Evolutionary conservation across 2,888 invertebrate species (phyloP).

Genomic region (Pteria penguin): DNA sequence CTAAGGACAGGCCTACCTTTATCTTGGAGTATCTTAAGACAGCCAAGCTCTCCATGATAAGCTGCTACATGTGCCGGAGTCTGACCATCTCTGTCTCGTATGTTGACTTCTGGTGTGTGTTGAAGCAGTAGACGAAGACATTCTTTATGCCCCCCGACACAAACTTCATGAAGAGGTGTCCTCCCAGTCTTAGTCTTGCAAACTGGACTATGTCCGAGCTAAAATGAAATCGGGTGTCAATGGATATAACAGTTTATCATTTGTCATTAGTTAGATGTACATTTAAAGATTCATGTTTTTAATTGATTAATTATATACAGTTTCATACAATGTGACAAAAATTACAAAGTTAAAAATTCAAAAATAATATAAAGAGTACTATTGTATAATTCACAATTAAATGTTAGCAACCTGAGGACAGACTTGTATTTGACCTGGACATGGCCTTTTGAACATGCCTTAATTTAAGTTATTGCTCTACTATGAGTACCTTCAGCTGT

Average conservation of each 20-base stretch:
- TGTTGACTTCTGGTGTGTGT: constrained; percentile 68
- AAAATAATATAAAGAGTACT: no score
- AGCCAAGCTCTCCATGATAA: constrained; percentile 76
- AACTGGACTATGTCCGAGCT: constrained; percentile 74
- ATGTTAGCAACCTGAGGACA: no score
- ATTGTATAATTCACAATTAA: no score
- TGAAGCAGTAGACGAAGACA: constrained; percentile 69
- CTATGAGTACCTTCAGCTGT: constrained; percentile 69
- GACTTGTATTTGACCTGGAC: no score
- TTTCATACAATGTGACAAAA: neutral
- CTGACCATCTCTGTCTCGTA: constrained; percentile 73
- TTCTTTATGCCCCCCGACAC: constrained; percentile 74
- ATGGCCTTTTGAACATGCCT: no score
- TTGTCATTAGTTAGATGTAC: no score
- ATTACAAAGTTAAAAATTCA: neutral
- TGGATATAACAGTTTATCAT: no score
- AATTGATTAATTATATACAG: neutral
- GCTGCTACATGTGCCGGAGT: constrained; percentile 77
- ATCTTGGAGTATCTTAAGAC: constrained; percentile 71
- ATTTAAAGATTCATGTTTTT: no score
- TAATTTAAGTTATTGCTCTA: no score
- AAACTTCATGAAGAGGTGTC: constrained; percentile 77
- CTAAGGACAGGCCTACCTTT: no score
- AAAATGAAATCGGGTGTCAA: neutral
- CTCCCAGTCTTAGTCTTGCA: constrained; percentile 68